These are phyloP conservation scores for Chlorospingus semifuscus DNA, from an alignment of 2,797 vertebrate genomes.

Conservation along the genomic window DNA sequence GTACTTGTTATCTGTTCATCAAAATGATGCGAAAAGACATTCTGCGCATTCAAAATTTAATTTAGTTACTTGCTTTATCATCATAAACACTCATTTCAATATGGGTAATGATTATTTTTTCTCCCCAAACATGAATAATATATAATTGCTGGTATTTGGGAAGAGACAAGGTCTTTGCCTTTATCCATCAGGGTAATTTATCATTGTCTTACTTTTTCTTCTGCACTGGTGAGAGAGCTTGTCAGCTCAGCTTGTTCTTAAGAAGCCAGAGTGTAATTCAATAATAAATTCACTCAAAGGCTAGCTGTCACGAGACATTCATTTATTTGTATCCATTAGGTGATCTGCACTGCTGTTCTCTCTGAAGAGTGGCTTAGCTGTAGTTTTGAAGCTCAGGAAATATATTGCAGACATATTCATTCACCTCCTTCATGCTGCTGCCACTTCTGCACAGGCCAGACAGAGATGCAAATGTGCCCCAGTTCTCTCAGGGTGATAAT, in stretches of 20 bases:
- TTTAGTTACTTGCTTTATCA: slow-evolving; percentile 69
- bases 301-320: slow-evolving; percentile 67
- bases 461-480: not conserved
- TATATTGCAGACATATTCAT: not conserved
- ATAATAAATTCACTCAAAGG: slow-evolving; percentile 75
- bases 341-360: slow-evolving; percentile 22
- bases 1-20: slow-evolving; percentile 72
- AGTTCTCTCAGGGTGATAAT: not conserved
- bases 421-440: not conserved
- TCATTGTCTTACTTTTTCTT: slow-evolving; percentile 67
- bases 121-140: slow-evolving; percentile 72
- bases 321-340: slow-evolving; percentile 74
- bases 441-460: not conserved
- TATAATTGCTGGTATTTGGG: slow-evolving; percentile 69
- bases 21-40: slow-evolving; percentile 60
- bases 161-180: slow-evolving; percentile 69
- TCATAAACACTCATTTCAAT: slow-evolving; percentile 70
- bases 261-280: slow-evolving; percentile 74
- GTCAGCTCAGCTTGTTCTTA: slow-evolving; percentile 73
- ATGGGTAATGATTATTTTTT: slow-evolving; percentile 60
- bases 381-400: not conserved
- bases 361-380: slow-evolving; percentile 10
- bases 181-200: slow-evolving; percentile 69
- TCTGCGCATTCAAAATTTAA: slow-evolving; percentile 58
- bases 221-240: slow-evolving; percentile 56